Evolutionary conservation across 2,113 vertebrate genomes (phyloP), one percentile per base, ranked within the genome.

Genomic region (Promerops cafer): DNA sequence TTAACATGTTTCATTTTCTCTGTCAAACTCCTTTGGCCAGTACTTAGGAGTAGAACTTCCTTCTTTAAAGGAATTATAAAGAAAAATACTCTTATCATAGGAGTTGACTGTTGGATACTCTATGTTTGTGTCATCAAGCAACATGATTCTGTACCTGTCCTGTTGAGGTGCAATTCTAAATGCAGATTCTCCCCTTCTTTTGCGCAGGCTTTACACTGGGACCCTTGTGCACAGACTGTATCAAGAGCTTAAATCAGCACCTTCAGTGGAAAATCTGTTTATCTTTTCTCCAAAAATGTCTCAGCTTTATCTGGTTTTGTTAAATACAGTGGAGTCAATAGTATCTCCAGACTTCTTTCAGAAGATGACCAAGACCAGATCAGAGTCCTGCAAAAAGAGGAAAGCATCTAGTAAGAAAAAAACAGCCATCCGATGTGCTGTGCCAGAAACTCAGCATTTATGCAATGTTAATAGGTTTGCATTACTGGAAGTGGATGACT

Each of bases 171-270:
- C 2, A 3, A 33, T 69, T 76, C 76, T 75, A 90, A 94, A 68
- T 22, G 14, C 57, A 14, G 30, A 37, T 79, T 92, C 28, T 87
- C 35, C 74, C 70, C 71, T 94, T 64, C n/a, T 65, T 26, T 68
- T 89, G 84, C 69, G 53, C 95, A 99, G 99, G 96, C 79, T 99
- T 88, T 99, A 98, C 88, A 99, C 92, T 31, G 99, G 99, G n/a
- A 98, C 98, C 64, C 96, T 99, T 87, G 98, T 98, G 19, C 99
- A 99, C 11, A 97, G 98, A 31, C 87, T 99, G 6, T 94, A 96
- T 87, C 94, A 77, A 53, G 97, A 94, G 40, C 97, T 99, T 47
- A 98, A 98, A 71, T 93, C 94, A 1, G 93, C 97, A 33, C 35
- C 79, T 45, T 56, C 97, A 16, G 93, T 96, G 33, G 98, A 99